phyloP scores from a whole-genome alignment of 1,140 invertebrate species.

The Conopomorpha cramerella region DNA sequence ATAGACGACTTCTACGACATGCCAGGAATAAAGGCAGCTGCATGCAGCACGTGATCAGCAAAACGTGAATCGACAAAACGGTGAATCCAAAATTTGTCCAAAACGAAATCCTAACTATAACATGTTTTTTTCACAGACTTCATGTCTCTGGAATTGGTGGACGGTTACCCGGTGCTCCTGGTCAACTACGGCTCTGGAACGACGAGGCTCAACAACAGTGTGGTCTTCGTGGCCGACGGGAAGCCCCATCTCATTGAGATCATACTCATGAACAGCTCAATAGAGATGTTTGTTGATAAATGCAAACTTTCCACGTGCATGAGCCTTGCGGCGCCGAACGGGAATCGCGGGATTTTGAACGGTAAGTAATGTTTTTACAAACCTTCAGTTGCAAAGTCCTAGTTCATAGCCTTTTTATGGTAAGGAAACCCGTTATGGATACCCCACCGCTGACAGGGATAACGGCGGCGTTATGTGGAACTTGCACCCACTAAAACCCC shows the following conservation, averaged over 20 bases:
- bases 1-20: no score
- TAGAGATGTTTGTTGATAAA: slow-evolving; percentile 79
- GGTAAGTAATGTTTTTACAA: slow-evolving; percentile 26
- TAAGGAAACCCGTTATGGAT: no score
- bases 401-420: no score
- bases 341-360: slow-evolving; percentile 79
- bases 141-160: slow-evolving; percentile 84
- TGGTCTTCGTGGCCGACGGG: slow-evolving; percentile 77
- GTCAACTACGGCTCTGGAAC: slow-evolving; percentile 91
- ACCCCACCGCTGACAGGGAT: no score
- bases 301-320: slow-evolving; percentile 75
- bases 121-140: slow-evolving; percentile 71
- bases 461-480: no score
- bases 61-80: no score
- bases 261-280: slow-evolving; percentile 69
- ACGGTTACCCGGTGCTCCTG: slow-evolving; percentile 82
- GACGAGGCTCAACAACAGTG: slow-evolving; percentile 69
- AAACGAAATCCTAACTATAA: no score
- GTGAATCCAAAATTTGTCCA: no score
- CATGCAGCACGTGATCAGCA: no score
- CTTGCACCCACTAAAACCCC: no score
- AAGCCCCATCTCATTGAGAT: slow-evolving; percentile 83
- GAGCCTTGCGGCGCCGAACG: slow-evolving; percentile 69
- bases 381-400: no score
- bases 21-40: no score